Evolutionary conservation across 2,113 vertebrate species (phyloP).

Genomic region (Tapirus terrestris): DNA sequence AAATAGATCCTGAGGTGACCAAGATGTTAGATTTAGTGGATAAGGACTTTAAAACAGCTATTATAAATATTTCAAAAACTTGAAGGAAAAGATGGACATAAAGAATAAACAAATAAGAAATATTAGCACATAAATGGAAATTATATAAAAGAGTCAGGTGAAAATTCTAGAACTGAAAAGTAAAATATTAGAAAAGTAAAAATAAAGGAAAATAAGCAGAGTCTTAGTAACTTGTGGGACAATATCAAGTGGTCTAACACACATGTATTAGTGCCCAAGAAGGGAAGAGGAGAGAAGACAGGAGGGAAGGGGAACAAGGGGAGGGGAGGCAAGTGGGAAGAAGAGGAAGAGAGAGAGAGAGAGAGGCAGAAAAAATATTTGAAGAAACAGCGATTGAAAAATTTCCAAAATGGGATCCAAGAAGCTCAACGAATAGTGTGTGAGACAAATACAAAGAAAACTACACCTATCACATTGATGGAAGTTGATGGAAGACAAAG

Average conservation of each 20-base stretch:
- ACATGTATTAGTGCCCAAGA: not conserved
- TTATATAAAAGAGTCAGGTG: not conserved
- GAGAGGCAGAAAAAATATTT: not conserved
- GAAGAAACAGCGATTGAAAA: not conserved
- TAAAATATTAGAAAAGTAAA: not conserved
- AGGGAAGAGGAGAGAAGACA: not conserved
- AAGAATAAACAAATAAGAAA: not conserved
- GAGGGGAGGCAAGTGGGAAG: not conserved
- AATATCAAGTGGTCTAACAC: not conserved
- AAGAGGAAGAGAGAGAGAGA: not conserved
- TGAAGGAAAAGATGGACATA: not conserved
- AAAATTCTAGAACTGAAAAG: not conserved
- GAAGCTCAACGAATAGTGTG: not conserved
- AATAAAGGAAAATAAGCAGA: not conserved
- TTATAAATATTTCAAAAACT: not conserved
- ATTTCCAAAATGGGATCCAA: not conserved
- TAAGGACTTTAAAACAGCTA: not conserved
- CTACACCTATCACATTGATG: not conserved
- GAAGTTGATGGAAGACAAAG: not conserved
- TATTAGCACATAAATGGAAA: not conserved
- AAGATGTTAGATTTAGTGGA: not conserved
- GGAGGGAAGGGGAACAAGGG: fast-evolving
- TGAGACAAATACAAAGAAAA: not conserved
- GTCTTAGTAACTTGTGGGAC: not conserved
- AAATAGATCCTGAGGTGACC: not conserved